Conservation (phyloP, 2,888 invertebrate species). For the Drosophila planitibia region DNA sequence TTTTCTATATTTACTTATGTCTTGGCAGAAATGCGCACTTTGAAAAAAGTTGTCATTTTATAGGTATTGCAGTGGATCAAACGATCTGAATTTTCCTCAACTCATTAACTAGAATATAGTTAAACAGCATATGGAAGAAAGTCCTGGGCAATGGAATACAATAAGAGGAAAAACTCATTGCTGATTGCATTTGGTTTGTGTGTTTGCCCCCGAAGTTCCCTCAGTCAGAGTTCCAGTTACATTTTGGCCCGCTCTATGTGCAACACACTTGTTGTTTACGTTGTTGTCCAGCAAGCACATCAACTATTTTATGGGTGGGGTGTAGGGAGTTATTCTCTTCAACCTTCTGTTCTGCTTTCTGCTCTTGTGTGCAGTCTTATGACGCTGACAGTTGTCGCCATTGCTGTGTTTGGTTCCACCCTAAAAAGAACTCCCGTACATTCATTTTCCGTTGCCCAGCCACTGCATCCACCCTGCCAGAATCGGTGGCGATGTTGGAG, state of each 20-base stretch:
- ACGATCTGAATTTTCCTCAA: slow-evolving; percentile 15
- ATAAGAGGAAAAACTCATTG: slow-evolving; percentile 50
- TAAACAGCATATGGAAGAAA: background rate
- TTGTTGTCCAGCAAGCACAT: slow-evolving; percentile 43
- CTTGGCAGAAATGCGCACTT: slow-evolving; percentile 19
- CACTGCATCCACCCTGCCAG: slow-evolving; percentile 22
- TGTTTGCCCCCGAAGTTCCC: slow-evolving; percentile 9
- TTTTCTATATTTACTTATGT: slow-evolving; percentile 19
- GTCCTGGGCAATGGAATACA: background rate
- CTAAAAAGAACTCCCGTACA: slow-evolving; percentile 8
- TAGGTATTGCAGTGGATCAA: slow-evolving; percentile 9
- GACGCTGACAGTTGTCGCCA: slow-evolving; percentile 72
- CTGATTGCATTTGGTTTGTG: slow-evolving; percentile 64
- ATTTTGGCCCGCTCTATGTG: slow-evolving; percentile 17
- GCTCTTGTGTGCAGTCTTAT: slow-evolving; percentile 61
- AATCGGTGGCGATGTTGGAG: slow-evolving; percentile 36
- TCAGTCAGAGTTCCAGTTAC: slow-evolving; percentile 16
- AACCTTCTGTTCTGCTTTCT: slow-evolving; percentile 5
- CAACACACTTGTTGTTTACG: slow-evolving; percentile 66
- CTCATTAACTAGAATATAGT: background rate
- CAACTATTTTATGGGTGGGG: slow-evolving; percentile 6
- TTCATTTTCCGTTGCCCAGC: slow-evolving; percentile 1
- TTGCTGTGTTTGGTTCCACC: slow-evolving; percentile 46
- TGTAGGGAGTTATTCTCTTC: background rate
- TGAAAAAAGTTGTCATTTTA: background rate